phyloP scores from a whole-genome alignment of 2,888 invertebrate species.

The Oscheius onirici region DNA sequence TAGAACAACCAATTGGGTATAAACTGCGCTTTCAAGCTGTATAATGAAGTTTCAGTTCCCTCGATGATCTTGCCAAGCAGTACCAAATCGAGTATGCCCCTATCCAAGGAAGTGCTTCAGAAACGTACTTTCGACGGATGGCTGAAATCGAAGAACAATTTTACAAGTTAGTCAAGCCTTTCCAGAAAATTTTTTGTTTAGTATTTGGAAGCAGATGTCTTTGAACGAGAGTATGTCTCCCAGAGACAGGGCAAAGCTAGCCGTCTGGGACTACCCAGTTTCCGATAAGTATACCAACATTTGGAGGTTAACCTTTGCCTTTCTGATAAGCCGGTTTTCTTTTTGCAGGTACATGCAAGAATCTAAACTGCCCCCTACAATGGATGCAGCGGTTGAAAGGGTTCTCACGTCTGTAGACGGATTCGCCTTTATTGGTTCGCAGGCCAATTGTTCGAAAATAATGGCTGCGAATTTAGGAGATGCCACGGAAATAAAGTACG shows the following conservation, averaged over 20 bases:
- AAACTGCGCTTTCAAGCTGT: neutral
- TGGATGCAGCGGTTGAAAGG: conserved; percentile 83
- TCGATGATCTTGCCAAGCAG: conserved; percentile 93
- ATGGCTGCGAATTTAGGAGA: conserved; percentile 77
- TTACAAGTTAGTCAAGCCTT: conserved; percentile 82
- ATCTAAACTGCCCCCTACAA: conserved; percentile 82
- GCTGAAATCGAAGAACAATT: conserved; percentile 91
- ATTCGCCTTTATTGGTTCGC: conserved; percentile 85
- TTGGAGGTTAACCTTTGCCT: conserved; percentile 81
- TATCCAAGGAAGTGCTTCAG: conserved; percentile 85
- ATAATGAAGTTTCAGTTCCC: conserved; percentile 61
- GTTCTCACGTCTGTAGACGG: conserved; percentile 79
- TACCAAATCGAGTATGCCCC: conserved; percentile 96
- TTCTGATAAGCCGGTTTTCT: neutral
- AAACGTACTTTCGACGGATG: conserved; percentile 95
- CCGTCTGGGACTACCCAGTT: conserved; percentile 98
- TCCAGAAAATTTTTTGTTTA: conserved; percentile 70
- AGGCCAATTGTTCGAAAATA: neutral
- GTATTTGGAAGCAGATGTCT: conserved; percentile 98
- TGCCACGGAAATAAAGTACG: conserved; percentile 88
- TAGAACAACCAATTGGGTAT: conserved; percentile 68
- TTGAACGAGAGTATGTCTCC: conserved; percentile 90
- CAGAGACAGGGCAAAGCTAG: conserved; percentile 88
- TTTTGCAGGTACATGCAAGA: conserved; percentile 72
- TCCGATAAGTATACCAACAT: conserved; percentile 98